These are phyloP conservation scores for Epiperipatus broadwayi DNA, from an alignment of 2,888 invertebrate species.

Conservation along the genomic window DNA sequence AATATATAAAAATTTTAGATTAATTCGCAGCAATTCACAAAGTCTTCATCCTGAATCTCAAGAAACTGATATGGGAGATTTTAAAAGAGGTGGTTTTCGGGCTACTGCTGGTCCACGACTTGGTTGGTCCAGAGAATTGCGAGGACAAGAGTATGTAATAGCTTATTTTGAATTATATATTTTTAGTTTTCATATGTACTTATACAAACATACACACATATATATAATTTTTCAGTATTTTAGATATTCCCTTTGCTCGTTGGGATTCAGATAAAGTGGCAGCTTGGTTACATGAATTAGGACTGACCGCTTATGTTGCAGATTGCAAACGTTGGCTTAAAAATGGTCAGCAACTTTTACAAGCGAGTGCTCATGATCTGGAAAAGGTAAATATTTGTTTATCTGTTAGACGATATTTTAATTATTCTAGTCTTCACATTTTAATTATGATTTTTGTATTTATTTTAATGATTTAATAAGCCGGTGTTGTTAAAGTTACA, in stretches of 20 bases:
- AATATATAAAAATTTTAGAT: conserved; percentile 26
- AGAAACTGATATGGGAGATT: conserved; percentile 40
- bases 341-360: conserved; percentile 51
- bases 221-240: conserved; percentile 31
- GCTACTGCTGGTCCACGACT: conserved; percentile 52
- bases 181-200: too few species aligned
- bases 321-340: conserved; percentile 67
- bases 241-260: conserved; percentile 51
- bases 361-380: conserved; percentile 54
- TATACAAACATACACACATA: conserved; percentile 11
- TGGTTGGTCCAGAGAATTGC: conserved; percentile 37
- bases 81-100: conserved; percentile 45
- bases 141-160: conserved; percentile 21
- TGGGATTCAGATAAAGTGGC: conserved; percentile 62
- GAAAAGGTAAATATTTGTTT: conserved; percentile 43
- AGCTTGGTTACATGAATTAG: conserved; percentile 58
- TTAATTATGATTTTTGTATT: conserved; percentile 8
- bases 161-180: too few species aligned
- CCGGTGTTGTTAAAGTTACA: too few species aligned
- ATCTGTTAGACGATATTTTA: conserved; percentile 1
- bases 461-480: too few species aligned
- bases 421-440: not conserved
- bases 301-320: conserved; percentile 53
- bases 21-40: conserved; percentile 37
- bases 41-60: conserved; percentile 28